Evolutionary conservation across 2,888 invertebrate species (phyloP), one percentile per base, ranked within the genome.

Genomic region (Agrochola macilenta): DNA sequence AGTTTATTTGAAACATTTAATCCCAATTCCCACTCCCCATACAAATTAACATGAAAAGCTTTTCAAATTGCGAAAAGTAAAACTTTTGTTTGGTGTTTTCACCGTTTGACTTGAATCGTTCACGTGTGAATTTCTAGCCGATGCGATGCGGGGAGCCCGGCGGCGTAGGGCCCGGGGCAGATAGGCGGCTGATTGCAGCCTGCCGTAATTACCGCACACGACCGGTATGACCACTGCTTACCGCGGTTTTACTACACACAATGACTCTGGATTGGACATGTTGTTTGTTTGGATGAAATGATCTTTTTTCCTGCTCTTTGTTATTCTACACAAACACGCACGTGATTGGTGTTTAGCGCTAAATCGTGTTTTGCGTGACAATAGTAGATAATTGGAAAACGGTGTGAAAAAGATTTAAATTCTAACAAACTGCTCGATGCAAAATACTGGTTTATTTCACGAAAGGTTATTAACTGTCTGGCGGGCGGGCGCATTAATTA

Each of bases 1-100:
- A 79, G 75, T 84, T 81, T 78, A 79, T 84, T 84, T 61, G 66
- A 74, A 81, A 84, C 82, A 84, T 84, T 84, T 74, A 84, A 81
- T 84, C 77, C 84, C 78, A 60, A 84, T 84, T 81, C 69, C 81
- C 81, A 81, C 66, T 84, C 81, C 84, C 78, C 70, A 75, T 75
- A 57, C 84, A 81, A 81, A 84, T 84, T 82, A 84, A 84, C 82
- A 84, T 84, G 84, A 84, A 84, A 84, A 78, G 85, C 85, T 84
- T 84, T 84, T 78, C 81, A 78, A 84, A 84, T 85, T 71, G 84
- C 58, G 82, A 65, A 81, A 84, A 85, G 79, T 76, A 75, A 85
- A 84, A 85, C 82, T 79, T 85, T 85, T 84, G 84, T 84, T 82
- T 82, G 70, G 76, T 84, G 84, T 85, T 82, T 85, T 71, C 79